Evolutionary conservation across 2,888 invertebrate species (phyloP).

Genomic region (Pammene fasciana): DNA sequence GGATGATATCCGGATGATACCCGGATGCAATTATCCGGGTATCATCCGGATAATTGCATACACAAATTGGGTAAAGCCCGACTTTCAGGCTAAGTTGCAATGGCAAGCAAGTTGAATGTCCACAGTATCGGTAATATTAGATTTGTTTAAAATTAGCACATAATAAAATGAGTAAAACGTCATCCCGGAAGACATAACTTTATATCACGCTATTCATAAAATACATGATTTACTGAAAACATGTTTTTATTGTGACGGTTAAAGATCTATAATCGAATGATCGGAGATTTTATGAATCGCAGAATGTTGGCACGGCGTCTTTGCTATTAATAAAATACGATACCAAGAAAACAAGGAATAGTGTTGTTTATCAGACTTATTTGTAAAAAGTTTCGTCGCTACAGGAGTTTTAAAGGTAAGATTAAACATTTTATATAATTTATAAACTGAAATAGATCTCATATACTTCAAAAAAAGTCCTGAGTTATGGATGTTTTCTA

Average conservation of each 20-base stretch:
- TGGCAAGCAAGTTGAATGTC: too few relatives aligned
- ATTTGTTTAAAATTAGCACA: too few relatives aligned
- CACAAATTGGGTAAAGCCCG: too few relatives aligned
- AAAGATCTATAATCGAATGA: background rate
- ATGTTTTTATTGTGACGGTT: background rate
- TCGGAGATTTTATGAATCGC: background rate
- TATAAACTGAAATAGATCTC: too few relatives aligned
- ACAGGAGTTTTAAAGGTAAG: conserved; percentile 1
- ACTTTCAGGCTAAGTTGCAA: too few relatives aligned
- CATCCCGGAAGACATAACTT: background rate
- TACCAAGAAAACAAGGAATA: background rate
- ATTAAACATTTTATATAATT: background rate
- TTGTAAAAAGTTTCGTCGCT: background rate
- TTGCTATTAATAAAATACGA: background rate
- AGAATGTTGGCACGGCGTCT: conserved; percentile 8
- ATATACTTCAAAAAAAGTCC: too few relatives aligned
- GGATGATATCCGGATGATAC: too few relatives aligned
- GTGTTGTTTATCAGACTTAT: background rate
- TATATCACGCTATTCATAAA: background rate
- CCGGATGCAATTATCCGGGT: too few relatives aligned
- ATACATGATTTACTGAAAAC: background rate
- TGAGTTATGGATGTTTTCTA: too few relatives aligned
- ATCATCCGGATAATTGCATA: too few relatives aligned
- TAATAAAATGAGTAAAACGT: too few relatives aligned
- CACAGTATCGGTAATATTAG: too few relatives aligned